A percentile compares a stretch with the other conserved stretches of the same genome.
Conservation (phyloP, 2,888 invertebrate genomes). For the Dicranocentrus wangi region DNA sequence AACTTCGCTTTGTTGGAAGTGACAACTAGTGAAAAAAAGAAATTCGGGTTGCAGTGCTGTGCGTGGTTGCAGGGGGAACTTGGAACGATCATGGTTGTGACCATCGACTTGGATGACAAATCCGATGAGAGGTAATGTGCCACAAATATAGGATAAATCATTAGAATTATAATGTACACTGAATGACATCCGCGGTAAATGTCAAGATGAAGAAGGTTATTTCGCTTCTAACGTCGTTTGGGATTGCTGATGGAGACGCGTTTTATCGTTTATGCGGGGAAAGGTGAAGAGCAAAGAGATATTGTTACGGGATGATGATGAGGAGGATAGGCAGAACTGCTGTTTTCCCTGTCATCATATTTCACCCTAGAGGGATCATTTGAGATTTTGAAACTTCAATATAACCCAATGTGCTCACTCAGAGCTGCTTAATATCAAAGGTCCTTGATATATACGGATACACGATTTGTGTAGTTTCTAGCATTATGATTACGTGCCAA, state of each 20-base stretch:
- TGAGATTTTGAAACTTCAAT: conserved; percentile 57
- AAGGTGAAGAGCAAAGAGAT: too few species aligned
- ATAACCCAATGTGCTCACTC: conserved; percentile 9
- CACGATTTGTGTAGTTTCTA: too few species aligned
- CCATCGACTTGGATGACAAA: conserved; percentile 55
- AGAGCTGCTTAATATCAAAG: too few species aligned
- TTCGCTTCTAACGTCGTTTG: not conserved
- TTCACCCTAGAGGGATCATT: conserved; percentile 56
- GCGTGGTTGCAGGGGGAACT: too few species aligned
- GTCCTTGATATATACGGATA: too few species aligned
- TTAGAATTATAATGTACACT: conserved; percentile 8
- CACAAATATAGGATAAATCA: not conserved
- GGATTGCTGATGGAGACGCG: not conserved
- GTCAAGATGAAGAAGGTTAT: not conserved
- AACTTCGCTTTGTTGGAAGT: too few species aligned
- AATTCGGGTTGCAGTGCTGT: too few species aligned
- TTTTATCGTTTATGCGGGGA: too few species aligned
- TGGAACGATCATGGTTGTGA: conserved; percentile 45
- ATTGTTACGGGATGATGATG: not conserved
- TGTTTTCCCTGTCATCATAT: conserved; percentile 52
- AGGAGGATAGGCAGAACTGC: conserved; percentile 41
- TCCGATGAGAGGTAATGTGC: conserved; percentile 55
- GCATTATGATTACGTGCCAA: too few species aligned
- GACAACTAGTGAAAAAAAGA: too few species aligned
- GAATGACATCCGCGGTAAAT: too few species aligned